Evolutionary conservation across 2,797 vertebrate genomes (phyloP).

Genomic region (Crocodylus rhombifer): DNA sequence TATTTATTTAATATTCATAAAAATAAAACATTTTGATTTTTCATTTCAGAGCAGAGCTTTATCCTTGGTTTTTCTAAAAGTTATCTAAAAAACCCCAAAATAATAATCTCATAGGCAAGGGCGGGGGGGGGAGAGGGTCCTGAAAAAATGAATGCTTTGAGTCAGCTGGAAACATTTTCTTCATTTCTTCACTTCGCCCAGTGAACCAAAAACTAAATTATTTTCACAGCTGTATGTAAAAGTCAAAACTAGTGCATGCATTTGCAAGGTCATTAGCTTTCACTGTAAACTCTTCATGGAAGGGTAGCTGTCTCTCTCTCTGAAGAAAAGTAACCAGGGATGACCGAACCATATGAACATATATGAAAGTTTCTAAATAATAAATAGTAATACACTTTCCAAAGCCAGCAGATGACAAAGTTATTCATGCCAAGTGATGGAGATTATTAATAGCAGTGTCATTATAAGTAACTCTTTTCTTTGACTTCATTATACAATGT

Average conservation of each 20-base stretch:
- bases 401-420: not conserved
- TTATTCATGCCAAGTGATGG: not conserved
- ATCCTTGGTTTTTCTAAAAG: no score
- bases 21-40: no score
- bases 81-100: no score
- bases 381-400: not conserved
- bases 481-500: not conserved
- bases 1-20: no score
- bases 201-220: constrained; percentile 4
- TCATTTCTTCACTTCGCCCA: not conserved
- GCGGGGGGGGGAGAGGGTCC: no score
- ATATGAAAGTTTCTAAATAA: not conserved
- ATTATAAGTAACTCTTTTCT: not conserved
- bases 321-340: not conserved
- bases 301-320: not conserved
- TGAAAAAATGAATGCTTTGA: no score
- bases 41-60: no score
- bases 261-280: not conserved
- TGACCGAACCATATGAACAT: not conserved
- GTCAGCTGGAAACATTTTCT: not conserved
- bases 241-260: not conserved
- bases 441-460: not conserved
- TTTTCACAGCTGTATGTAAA: not conserved
- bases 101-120: no score
- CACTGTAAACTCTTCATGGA: not conserved